Evolutionary conservation across 1,140 invertebrate species (phyloP).

Genomic region (Drosophila nebulosa): DNA sequence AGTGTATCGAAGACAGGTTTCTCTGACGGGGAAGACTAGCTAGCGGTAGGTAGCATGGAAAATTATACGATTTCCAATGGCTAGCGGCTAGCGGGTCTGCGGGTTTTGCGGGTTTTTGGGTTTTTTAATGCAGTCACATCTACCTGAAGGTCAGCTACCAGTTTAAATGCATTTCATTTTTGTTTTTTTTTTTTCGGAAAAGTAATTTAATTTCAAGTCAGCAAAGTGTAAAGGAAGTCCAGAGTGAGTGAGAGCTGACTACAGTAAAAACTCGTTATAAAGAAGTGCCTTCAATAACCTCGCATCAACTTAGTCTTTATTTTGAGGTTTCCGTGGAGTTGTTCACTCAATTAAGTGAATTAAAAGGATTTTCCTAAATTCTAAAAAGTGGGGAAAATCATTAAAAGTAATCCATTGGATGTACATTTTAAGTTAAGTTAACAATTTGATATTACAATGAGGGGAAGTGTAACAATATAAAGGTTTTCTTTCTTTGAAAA

Average conservation of each 20-base stretch:
- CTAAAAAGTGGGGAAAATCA: no score
- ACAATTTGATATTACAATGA: no score
- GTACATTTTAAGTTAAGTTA: no score
- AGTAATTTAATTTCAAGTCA: not conserved
- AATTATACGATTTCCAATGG: slow-evolving; percentile 11
- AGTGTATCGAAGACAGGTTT: slow-evolving; percentile 47
- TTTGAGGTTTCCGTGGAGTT: no score
- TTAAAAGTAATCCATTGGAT: no score
- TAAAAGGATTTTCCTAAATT: no score
- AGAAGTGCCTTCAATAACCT: no score
- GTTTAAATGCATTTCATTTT: slow-evolving; percentile 1
- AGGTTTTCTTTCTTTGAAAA: no score
- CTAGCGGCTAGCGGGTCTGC: slow-evolving; percentile 26
- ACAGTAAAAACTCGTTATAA: no score
- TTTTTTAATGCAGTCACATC: slow-evolving; percentile 33
- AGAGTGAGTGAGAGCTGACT: not conserved
- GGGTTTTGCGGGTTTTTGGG: not conserved
- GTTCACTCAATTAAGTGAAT: no score
- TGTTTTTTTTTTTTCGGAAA: not conserved
- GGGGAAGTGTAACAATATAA: no score
- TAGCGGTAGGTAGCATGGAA: slow-evolving; percentile 3
- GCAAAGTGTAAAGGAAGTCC: not conserved
- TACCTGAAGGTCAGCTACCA: slow-evolving; percentile 26
- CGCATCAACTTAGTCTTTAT: no score
- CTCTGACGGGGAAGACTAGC: slow-evolving; percentile 5